Percentiles rank a stretch among this genome's conserved stretches.
These are phyloP conservation scores for Sceloporus tristichus DNA, from an alignment of 2,113 vertebrate genomes.

Conservation along the genomic window DNA sequence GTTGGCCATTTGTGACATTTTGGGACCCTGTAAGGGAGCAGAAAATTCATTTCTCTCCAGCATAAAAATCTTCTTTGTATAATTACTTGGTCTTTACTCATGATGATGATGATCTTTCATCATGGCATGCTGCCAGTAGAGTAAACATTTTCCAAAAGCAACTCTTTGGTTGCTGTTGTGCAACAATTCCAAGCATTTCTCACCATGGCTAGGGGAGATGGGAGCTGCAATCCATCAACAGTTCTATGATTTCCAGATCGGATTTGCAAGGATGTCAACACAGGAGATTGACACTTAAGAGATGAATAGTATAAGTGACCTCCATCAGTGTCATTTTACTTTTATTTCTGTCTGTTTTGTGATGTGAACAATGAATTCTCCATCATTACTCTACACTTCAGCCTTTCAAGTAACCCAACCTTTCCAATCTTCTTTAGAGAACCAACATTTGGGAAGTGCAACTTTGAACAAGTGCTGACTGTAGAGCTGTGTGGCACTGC, in stretches of 20 bases:
- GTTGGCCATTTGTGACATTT: constrained; percentile 4
- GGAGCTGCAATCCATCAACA: too few species aligned
- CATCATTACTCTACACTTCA: constrained; percentile 7
- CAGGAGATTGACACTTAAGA: not conserved
- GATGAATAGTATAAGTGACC: not conserved
- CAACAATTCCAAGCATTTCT: too few species aligned
- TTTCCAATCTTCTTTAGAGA: constrained; percentile 66
- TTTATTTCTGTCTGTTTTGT: not conserved
- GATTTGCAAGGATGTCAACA: not conserved
- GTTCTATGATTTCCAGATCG: too few species aligned
- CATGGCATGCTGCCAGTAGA: not conserved
- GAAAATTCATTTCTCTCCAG: not conserved
- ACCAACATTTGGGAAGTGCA: constrained; percentile 82
- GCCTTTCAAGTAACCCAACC: not conserved
- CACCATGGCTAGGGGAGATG: too few species aligned
- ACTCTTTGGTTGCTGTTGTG: too few species aligned
- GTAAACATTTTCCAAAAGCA: not conserved
- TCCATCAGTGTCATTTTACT: not conserved
- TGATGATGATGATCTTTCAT: not conserved
- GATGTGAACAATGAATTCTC: not conserved
- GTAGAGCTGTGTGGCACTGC: constrained; percentile 97
- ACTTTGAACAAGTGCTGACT: constrained; percentile 89
- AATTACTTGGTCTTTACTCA: not conserved
- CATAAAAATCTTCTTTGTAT: not conserved
- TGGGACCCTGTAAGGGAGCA: not conserved